Percentiles rank a stretch among this genome's conserved stretches.
Evolutionary conservation across 1,140 invertebrate species (phyloP).

Genomic region (Cotesia chilonis): DNA sequence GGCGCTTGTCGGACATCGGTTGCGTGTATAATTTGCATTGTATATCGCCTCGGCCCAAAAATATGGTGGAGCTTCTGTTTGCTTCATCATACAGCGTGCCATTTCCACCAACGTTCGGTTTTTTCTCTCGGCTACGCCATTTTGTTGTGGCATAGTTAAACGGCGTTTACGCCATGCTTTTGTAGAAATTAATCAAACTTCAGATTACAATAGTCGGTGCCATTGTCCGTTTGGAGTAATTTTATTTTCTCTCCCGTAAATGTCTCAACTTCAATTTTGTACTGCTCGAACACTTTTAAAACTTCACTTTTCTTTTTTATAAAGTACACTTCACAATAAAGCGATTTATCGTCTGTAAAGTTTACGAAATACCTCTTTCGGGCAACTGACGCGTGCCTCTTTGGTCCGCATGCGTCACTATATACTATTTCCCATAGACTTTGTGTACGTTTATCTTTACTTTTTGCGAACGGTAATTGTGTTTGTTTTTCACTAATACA

Average conservation of each 20-base stretch:
- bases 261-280: slow-evolving; percentile 49
- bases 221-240: slow-evolving; percentile 57
- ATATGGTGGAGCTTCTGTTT: slow-evolving; percentile 29
- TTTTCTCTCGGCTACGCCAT: slow-evolving; percentile 50
- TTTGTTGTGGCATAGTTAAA: slow-evolving; percentile 51
- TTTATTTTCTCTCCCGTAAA: slow-evolving; percentile 50
- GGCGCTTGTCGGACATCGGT: slow-evolving; percentile 36
- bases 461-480: slow-evolving; percentile 29
- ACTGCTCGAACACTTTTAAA: slow-evolving; percentile 51
- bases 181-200: slow-evolving; percentile 49
- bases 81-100: slow-evolving; percentile 38
- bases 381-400: slow-evolving; percentile 33
- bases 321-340: slow-evolving; percentile 25
- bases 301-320: slow-evolving; percentile 35
- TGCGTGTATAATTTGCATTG: slow-evolving; percentile 40
- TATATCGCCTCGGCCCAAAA: slow-evolving; percentile 43
- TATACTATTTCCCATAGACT: slow-evolving; percentile 12
- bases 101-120: slow-evolving; percentile 39
- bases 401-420: slow-evolving; percentile 21
- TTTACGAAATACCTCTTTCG: slow-evolving; percentile 34
- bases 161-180: slow-evolving; percentile 50
- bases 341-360: background rate
- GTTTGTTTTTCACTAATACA: slow-evolving; percentile 35
- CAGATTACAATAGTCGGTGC: slow-evolving; percentile 54
- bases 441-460: slow-evolving; percentile 2